A percentile compares a stretch with the other conserved stretches of the same genome.
Conservation (phyloP, 1,140 invertebrate species). For the Saxidomus purpurata region DNA sequence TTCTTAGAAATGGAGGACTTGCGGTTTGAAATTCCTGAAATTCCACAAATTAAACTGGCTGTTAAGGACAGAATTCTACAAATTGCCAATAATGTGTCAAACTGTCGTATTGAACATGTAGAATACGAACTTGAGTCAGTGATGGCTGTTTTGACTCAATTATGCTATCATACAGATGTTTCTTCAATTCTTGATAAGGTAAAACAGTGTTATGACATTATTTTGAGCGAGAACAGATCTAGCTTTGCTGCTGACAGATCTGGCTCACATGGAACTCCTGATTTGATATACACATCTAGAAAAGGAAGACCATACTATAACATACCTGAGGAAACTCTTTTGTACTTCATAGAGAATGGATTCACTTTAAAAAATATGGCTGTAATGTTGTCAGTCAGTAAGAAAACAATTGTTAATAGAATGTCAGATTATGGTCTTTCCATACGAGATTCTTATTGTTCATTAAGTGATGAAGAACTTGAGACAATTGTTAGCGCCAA, state of each 20-base stretch:
- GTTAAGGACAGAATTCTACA: slow-evolving; percentile 32
- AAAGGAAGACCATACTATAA: slow-evolving; percentile 43
- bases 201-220: slow-evolving; percentile 38
- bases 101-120: slow-evolving; percentile 37
- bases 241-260: background rate
- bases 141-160: slow-evolving; percentile 49
- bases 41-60: slow-evolving; percentile 22
- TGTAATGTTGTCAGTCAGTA: slow-evolving; percentile 40
- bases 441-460: slow-evolving; percentile 36
- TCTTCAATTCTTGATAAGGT: slow-evolving; percentile 36
- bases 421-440: slow-evolving; percentile 42
- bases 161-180: slow-evolving; percentile 46
- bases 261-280: slow-evolving; percentile 24
- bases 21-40: slow-evolving; percentile 7
- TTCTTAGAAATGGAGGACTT: slow-evolving; percentile 17
- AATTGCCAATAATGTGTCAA: slow-evolving; percentile 44
- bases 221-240: slow-evolving; percentile 18
- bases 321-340: slow-evolving; percentile 35
- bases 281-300: slow-evolving; percentile 41
- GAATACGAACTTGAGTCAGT: slow-evolving; percentile 49
- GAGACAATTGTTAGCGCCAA: too few relatives aligned
- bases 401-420: slow-evolving; percentile 39
- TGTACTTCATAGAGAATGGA: slow-evolving; percentile 43
- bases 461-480: slow-evolving; percentile 48
- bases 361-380: slow-evolving; percentile 39